phyloP scores from a whole-genome alignment of 1,140 invertebrate genomes.

The Rhagoletis zephyria region DNA sequence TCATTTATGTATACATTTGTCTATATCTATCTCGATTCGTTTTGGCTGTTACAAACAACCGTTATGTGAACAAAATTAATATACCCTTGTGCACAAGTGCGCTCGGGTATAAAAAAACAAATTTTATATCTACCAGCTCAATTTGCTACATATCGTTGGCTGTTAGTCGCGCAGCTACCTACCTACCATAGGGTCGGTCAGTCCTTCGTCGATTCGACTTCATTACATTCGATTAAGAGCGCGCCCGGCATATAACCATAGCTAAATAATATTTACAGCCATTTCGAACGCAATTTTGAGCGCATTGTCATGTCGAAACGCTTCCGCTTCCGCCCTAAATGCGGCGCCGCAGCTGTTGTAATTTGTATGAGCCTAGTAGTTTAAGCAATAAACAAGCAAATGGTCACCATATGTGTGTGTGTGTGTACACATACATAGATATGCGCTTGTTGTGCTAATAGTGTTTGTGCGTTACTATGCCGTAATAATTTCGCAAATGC shows the following conservation, averaged over 20 bases:
- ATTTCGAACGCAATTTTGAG: conserved; percentile 25
- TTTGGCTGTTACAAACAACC: no score
- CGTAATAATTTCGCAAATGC: conserved; percentile 56
- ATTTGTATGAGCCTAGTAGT: conserved; percentile 46
- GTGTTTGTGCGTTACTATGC: conserved; percentile 28
- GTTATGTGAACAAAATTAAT: no score
- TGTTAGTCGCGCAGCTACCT: background rate
- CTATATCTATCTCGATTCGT: no score
- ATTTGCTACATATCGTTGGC: background rate
- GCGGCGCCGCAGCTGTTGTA: background rate
- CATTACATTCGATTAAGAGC: no score
- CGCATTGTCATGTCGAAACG: conserved; percentile 27
- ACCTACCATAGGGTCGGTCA: no score
- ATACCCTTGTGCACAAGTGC: no score
- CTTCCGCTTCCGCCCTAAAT: conserved; percentile 19
- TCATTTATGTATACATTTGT: no score
- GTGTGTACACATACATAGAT: background rate
- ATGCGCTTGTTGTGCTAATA: background rate
- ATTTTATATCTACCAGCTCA: no score
- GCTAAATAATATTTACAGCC: conserved; percentile 32
- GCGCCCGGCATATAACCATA: background rate
- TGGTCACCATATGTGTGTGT: background rate
- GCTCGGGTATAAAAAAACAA: no score
- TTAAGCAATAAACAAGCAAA: conserved; percentile 1
- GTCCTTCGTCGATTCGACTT: no score